Percentiles rank a stretch among this genome's conserved stretches.
These are phyloP conservation scores for Peromyscus aztecus DNA, from an alignment of 2,797 vertebrate genomes.

Conservation along the genomic window DNA sequence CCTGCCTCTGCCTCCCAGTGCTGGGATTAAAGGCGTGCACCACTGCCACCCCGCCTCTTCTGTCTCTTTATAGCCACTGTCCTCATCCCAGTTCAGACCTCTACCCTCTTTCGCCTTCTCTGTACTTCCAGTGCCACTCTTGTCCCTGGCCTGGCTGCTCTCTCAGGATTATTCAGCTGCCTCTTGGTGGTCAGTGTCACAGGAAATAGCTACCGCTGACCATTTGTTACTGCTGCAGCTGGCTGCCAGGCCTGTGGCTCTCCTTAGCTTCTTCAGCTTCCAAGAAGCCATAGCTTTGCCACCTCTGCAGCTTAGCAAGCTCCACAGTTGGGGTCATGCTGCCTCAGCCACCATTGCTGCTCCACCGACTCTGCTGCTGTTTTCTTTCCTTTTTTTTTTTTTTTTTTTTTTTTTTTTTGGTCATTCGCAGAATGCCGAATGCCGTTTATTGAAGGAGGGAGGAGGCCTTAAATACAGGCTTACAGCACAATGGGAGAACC, in stretches of 20 bases:
- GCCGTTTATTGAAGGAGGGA: too few species aligned
- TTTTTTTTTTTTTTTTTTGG: too few species aligned
- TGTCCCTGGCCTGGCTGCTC: not conserved
- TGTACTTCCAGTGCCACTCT: not conserved
- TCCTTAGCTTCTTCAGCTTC: not conserved
- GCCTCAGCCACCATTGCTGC: not conserved
- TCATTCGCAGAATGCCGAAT: too few species aligned
- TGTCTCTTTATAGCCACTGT: not conserved
- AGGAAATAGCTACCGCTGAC: not conserved
- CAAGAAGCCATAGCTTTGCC: not conserved
- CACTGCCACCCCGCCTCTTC: too few species aligned
- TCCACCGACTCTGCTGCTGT: too few species aligned
- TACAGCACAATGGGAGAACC: too few species aligned
- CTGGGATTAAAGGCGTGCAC: too few species aligned
- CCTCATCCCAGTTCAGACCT: not conserved
- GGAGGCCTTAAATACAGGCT: too few species aligned
- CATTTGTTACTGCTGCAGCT: not conserved
- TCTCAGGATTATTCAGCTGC: not conserved
- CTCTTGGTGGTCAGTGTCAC: not conserved
- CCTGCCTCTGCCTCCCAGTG: too few species aligned
- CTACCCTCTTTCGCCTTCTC: not conserved
- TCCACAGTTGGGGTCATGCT: not conserved
- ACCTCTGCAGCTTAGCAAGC: not conserved
- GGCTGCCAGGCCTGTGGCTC: not conserved
- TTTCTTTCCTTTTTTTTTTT: not conserved